phyloP scores from a whole-genome alignment of 1,140 invertebrate species.

The Magallana angulata region DNA sequence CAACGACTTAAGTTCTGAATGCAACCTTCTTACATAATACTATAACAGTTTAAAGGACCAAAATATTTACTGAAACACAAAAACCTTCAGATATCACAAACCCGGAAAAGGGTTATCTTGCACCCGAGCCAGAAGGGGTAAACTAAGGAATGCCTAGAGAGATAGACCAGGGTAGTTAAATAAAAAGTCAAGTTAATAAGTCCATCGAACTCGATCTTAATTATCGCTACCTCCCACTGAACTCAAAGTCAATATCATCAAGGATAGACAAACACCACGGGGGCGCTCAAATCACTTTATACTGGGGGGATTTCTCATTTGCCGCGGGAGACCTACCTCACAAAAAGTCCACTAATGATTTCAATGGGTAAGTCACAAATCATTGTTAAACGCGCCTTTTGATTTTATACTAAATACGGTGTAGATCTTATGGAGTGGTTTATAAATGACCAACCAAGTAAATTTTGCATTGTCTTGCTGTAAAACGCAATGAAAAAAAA shows the following conservation, averaged over 20 bases:
- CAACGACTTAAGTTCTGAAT: background rate
- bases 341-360: background rate
- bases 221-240: constrained; percentile 13
- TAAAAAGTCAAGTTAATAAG: constrained; percentile 20
- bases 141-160: background rate
- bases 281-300: background rate
- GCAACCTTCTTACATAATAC: background rate
- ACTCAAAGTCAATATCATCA: constrained; percentile 22
- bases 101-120: constrained; percentile 5
- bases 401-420: background rate
- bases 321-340: background rate
- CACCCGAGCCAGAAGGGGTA: background rate
- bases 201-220: constrained; percentile 6
- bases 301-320: constrained; percentile 6
- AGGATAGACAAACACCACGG: background rate
- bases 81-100: background rate
- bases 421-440: too few species aligned
- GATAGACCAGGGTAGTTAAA: background rate
- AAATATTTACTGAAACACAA: constrained; percentile 8
- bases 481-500: too few species aligned
- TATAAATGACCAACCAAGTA: too few species aligned
- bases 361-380: background rate
- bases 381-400: background rate
- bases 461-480: too few species aligned
- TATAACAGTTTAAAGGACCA: background rate